Evolutionary conservation across 2,797 vertebrate genomes (phyloP).

Genomic region (Eulemur mongoz): DNA sequence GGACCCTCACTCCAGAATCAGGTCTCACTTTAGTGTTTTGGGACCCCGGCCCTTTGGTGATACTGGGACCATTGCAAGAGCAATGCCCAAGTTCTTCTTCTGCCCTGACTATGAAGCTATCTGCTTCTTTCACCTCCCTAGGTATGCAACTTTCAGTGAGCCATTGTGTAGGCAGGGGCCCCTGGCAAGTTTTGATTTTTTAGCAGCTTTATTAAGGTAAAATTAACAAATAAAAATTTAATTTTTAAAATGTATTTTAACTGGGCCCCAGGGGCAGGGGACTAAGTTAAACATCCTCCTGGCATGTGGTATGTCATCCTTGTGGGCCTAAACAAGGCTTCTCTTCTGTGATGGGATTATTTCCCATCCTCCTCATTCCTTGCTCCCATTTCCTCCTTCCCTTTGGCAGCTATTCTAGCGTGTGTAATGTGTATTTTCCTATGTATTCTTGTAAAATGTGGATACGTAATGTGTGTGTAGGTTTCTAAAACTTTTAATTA

Average conservation of each 20-base stretch:
- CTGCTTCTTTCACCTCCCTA: background rate
- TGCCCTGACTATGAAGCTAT: background rate
- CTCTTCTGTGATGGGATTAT: background rate
- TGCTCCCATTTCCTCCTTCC: background rate
- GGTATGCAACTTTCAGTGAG: too few relatives aligned
- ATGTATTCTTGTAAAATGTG: background rate
- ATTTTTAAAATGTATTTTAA: background rate
- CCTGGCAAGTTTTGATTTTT: background rate
- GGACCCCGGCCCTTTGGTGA: background rate
- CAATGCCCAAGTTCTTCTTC: background rate
- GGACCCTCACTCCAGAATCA: background rate
- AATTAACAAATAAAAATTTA: background rate
- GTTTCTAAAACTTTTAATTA: constrained; percentile 19
- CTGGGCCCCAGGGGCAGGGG: background rate
- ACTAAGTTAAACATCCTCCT: background rate
- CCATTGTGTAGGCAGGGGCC: background rate
- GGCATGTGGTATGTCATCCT: accelerated
- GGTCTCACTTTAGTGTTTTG: background rate
- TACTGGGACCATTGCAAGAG: background rate
- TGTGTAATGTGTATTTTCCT: background rate
- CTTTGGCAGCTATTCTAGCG: background rate
- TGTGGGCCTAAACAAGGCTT: background rate
- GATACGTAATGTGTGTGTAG: background rate
- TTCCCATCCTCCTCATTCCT: too few relatives aligned
- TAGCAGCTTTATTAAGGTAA: background rate